phyloP scores from a whole-genome alignment of 2,888 invertebrate genomes.

The Isoperla grammatica region DNA sequence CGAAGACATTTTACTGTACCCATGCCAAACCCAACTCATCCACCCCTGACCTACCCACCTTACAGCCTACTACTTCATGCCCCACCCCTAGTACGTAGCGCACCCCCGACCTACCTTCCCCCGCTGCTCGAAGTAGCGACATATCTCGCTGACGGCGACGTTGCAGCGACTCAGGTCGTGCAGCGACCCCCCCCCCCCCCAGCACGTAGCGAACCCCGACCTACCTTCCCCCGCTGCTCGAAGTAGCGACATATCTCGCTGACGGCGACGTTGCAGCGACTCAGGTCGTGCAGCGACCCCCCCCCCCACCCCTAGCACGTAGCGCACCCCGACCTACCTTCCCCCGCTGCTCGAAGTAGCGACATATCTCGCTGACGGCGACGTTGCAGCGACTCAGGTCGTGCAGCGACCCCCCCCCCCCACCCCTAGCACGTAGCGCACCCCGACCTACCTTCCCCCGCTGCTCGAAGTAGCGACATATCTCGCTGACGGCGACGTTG shows the following conservation, averaged over 20 bases:
- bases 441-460: slow-evolving; percentile 36
- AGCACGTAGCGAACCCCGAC: not conserved
- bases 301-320: not conserved
- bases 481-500: slow-evolving; percentile 51
- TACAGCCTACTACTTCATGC: no score
- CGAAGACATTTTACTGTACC: no score
- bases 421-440: not conserved
- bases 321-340: not conserved
- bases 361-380: slow-evolving; percentile 60
- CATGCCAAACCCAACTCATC: no score
- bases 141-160: slow-evolving; percentile 56
- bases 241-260: slow-evolving; percentile 66
- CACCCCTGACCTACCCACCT: no score
- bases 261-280: slow-evolving; percentile 41
- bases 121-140: slow-evolving; percentile 64
- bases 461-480: slow-evolving; percentile 65
- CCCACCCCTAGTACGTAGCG: no score
- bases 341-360: slow-evolving; percentile 59
- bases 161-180: slow-evolving; percentile 51
- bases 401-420: slow-evolving; percentile 51
- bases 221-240: slow-evolving; percentile 47
- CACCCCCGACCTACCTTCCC: not conserved
- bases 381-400: slow-evolving; percentile 46
- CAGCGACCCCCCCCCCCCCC: slow-evolving; percentile 44
- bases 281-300: slow-evolving; percentile 59